phyloP scores from a whole-genome alignment of 2,797 vertebrate genomes.

The Dromococcyx pavoninus region DNA sequence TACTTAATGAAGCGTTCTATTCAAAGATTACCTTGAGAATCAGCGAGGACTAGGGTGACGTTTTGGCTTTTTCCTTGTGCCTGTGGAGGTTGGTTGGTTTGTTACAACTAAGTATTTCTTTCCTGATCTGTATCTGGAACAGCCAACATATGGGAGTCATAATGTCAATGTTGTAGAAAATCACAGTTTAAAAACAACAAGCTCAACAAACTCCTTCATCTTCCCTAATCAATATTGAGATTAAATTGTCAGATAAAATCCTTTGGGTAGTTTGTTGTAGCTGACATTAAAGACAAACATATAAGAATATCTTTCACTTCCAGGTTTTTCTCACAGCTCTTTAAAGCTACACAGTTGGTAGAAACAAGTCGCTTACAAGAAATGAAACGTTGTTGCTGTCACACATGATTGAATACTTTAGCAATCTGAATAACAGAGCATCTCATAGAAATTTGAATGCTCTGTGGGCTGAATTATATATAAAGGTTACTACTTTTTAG shows the following conservation, averaged over 20 bases:
- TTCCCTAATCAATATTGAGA: not conserved
- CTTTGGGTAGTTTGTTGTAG: not conserved
- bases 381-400: not conserved
- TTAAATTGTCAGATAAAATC: constrained; percentile 23
- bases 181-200: constrained; percentile 2
- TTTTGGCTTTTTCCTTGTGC: not conserved
- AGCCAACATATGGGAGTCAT: not conserved
- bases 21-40: not conserved
- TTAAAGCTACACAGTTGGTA: not conserved
- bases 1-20: not conserved
- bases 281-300: not conserved
- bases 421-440: not conserved
- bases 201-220: constrained; percentile 12
- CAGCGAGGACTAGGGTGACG: not conserved
- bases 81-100: not conserved
- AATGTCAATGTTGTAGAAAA: not conserved
- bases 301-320: not conserved
- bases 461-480: not conserved
- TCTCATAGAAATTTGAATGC: not conserved
- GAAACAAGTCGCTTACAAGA: not conserved
- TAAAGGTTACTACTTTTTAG: not conserved
- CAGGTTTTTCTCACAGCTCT: not conserved
- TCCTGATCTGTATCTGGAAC: not conserved
- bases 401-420: not conserved
- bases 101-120: not conserved